Base-by-base conservation (phyloP, 1,140 invertebrate species). In the Drosophila equinoxialis region DNA sequence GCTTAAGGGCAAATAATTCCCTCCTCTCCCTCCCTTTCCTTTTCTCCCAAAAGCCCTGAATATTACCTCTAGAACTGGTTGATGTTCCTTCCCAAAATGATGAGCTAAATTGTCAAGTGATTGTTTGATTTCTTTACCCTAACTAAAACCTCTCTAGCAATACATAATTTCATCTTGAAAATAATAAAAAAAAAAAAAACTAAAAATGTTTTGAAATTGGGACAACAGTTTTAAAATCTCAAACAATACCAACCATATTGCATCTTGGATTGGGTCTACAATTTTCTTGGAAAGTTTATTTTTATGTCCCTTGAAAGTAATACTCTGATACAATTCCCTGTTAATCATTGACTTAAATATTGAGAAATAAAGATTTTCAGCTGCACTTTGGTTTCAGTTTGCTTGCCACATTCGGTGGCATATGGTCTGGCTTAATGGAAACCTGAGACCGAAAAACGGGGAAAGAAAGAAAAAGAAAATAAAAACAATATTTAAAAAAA, bases 391-490 rank as follows among this genome's bases (percentile, higher is more conserved):
- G 76, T 60, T 60, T 76, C 74, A 45, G 7, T 39, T 62, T 51
- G 26, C 45, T 10, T 8, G 14, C 14, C 37, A 41, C 35, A 54
- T 20, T 26, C 66, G 74, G 70, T 69, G 70, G 79, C 83, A 79
- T 87, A 82, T 83, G 83, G 69, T 87, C 65, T 83, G 72, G 45
- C 7, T 17, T 17, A 17, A 17, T 48, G 45, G 74, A 87, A 87
- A 86, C 67, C 64, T 68, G 83, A 86, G 79, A 86, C 69, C 72
- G 71, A 64, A 64, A 67, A 41, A 65, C 30, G 20, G 57, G 17
- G 63, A 57, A 42, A 37, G 26, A 45, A 37, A 60, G 58, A 54
- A 30, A 61, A 23, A 1, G 20, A 17, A 42, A 39, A 54, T n/a
- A 54, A 71, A 73, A 39, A 48, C 1, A 48, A 61, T 65, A 59